Conservation (phyloP, 2,113 vertebrate genomes). For the Saccopteryx bilineata region DNA sequence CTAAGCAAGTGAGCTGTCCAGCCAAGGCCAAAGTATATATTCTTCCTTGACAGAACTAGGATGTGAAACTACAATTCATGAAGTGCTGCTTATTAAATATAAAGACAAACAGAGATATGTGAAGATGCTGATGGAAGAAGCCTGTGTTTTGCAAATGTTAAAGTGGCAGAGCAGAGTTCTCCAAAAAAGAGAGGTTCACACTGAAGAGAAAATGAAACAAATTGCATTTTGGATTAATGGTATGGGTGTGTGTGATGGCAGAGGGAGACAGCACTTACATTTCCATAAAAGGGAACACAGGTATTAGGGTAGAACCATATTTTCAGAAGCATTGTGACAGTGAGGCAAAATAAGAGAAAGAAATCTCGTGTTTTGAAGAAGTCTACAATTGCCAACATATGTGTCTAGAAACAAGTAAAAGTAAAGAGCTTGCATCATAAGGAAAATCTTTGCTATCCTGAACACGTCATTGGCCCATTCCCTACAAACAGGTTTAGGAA, state of each 20-base stretch:
- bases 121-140: background rate
- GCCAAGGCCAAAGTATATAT: background rate
- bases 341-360: background rate
- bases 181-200: background rate
- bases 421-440: background rate
- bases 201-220: background rate
- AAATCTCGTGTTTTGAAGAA: background rate
- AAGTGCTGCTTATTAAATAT: background rate
- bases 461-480: background rate
- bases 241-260: background rate
- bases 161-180: background rate
- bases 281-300: background rate
- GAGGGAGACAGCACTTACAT: background rate
- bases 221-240: background rate
- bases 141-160: background rate
- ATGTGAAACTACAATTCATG: background rate
- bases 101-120: background rate
- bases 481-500: background rate
- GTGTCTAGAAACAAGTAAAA: background rate
- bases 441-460: background rate
- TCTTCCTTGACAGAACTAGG: background rate
- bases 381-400: background rate
- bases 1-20: no score
- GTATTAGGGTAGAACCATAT: background rate
- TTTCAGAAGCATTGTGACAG: conserved; percentile 1